Percentiles rank a stretch among this genome's conserved stretches.
These are phyloP conservation scores for Polydrusus cervinus DNA, from an alignment of 2,888 invertebrate species.

Conservation along the genomic window DNA sequence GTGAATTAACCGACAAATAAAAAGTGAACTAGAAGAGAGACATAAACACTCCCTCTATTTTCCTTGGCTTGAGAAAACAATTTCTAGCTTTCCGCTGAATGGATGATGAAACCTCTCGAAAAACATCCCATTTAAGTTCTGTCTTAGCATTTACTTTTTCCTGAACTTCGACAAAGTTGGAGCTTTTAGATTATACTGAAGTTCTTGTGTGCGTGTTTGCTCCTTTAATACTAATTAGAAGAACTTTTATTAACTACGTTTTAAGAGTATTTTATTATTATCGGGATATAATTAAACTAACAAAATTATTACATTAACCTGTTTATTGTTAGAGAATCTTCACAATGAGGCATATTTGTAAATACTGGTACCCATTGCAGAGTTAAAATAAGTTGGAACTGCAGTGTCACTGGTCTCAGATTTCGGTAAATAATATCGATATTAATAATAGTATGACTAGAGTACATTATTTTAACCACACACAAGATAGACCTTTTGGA, in stretches of 20 bases:
- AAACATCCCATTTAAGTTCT: conserved; percentile 45
- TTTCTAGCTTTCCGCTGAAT: conserved; percentile 44
- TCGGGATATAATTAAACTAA: background rate
- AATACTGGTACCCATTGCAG: no score
- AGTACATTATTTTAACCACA: no score
- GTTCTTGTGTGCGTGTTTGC: conserved; percentile 26
- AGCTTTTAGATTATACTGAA: conserved; percentile 26
- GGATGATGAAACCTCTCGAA: conserved; percentile 46
- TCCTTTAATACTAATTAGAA: background rate
- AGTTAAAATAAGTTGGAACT: no score
- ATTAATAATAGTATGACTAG: no score
- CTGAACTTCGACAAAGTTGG: conserved; percentile 34
- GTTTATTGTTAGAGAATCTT: no score
- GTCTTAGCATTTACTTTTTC: conserved; percentile 36
- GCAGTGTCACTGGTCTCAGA: no score
- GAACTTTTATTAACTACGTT: background rate
- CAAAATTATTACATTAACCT: background rate
- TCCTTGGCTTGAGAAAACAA: conserved; percentile 46
- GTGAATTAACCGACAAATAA: conserved; percentile 40
- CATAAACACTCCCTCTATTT: conserved; percentile 49
- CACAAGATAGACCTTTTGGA: no score
- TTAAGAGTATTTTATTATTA: conserved; percentile 6
- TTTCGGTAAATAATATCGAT: no score
- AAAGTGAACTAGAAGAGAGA: conserved; percentile 44
- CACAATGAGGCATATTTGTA: no score